These are phyloP conservation scores for Anoplius nigerrimus DNA, from an alignment of 2,888 invertebrate genomes.

Conservation along the genomic window DNA sequence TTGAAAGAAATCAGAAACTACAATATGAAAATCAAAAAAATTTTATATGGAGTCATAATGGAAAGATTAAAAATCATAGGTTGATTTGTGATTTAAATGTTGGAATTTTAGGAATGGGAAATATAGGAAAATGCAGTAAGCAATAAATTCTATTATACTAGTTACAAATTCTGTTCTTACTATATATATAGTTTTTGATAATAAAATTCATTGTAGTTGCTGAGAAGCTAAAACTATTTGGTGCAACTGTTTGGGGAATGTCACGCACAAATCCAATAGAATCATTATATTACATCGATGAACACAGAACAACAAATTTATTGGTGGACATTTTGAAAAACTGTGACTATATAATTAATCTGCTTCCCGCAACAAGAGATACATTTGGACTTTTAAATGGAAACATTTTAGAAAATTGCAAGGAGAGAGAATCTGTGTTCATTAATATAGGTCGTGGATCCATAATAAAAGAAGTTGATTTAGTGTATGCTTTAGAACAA, in stretches of 20 bases:
- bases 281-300: slow-evolving; percentile 44
- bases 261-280: slow-evolving; percentile 55
- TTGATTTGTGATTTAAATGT: slow-evolving; percentile 75
- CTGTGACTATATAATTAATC: slow-evolving; percentile 78
- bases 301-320: slow-evolving; percentile 65
- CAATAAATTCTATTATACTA: no score
- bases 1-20: slow-evolving; percentile 73
- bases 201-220: slow-evolving; percentile 69
- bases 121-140: slow-evolving; percentile 76
- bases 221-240: slow-evolving; percentile 73
- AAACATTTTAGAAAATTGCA: slow-evolving; percentile 75
- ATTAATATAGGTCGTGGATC: slow-evolving; percentile 80
- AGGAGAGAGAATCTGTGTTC: slow-evolving; percentile 75
- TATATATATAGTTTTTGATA: no score
- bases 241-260: slow-evolving; percentile 75
- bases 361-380: slow-evolving; percentile 76
- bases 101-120: slow-evolving; percentile 78
- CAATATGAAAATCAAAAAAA: slow-evolving; percentile 71
- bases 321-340: slow-evolving; percentile 72
- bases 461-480: slow-evolving; percentile 76
- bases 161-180: no score
- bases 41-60: slow-evolving; percentile 66
- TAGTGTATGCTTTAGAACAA: slow-evolving; percentile 76
- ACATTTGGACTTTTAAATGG: slow-evolving; percentile 76
- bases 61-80: slow-evolving; percentile 70